Base-by-base conservation (phyloP, 2,113 vertebrate species). In the Toxotes jaculatrix region DNA sequence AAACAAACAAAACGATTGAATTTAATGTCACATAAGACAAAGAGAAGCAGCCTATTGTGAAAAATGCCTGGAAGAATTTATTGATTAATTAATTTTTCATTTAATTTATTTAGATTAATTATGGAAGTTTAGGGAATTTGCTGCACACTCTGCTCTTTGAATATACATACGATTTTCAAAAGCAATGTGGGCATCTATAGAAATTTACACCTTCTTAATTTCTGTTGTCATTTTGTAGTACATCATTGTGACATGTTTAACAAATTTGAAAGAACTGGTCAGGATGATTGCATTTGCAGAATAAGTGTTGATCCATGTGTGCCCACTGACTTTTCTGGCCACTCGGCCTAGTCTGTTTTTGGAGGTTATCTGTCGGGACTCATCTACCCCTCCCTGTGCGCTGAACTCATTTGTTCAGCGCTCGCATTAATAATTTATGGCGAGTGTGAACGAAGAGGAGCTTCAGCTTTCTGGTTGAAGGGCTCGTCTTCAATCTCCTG, bases 361-460 rank as follows among this genome's bases (percentile, higher is more conserved):
- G 60, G 78, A 79, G 84, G 78, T 83, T 87, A 82, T 89, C 84
- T 87, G 67, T 56, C 87, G 88, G 74, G 69, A 90, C 61, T 67
- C 73, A 74, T 92, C 72, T 62, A 14, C 76, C 80, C 76, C 86
- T 86, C 86, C 76, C 82, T 62, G 80, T 70, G 74, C 59, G 7
- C 84, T 86, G 80, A 91, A 86, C 85, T 91, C 77, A 87, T 91
- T 92, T 92, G 81, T 86, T 91, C 89, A 60, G 47, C 27, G 59
- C 65, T 61, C 0, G 6, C 74, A 80, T 94, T 80, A 88, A 91
- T 93, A 90, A 93, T 94, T 91, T 70, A 93, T 86, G 43, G 74
- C 6, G 27, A 79, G 77, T 53, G 60, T 83, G 83, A 90, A 79
- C 59, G 62, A 80, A 82, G 62, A 64, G 74, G 71, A 86, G 75